These are phyloP conservation scores for Hydropsyche tenuis DNA, from an alignment of 1,140 invertebrate genomes.

Conservation along the genomic window DNA sequence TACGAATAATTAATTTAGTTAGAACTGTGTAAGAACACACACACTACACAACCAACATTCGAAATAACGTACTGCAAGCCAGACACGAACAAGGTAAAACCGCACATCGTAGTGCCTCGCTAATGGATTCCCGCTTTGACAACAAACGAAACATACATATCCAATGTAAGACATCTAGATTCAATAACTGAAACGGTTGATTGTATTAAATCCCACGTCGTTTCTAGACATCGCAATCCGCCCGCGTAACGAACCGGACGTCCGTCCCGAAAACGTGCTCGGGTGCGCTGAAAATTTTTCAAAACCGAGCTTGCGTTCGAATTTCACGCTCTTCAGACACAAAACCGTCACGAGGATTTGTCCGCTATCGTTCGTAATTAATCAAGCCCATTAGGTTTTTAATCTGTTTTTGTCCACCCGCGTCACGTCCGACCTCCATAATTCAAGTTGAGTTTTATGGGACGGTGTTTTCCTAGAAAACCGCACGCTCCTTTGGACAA, in stretches of 20 bases:
- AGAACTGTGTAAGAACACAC: no score
- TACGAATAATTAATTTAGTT: no score
- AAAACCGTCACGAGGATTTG: conserved; percentile 19
- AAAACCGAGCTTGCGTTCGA: no score
- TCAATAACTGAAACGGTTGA: no score
- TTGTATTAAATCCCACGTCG: no score
- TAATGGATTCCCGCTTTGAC: conserved; percentile 25
- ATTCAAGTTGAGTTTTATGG: conserved; percentile 20
- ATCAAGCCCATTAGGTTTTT: conserved; percentile 25
- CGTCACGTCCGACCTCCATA: conserved; percentile 25
- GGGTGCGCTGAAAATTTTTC: no score
- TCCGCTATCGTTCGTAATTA: conserved; percentile 19
- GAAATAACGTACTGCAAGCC: background rate
- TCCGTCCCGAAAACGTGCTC: no score
- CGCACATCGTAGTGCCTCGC: background rate
- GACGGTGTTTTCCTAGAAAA: background rate
- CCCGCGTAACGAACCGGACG: no score
- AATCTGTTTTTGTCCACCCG: conserved; percentile 23
- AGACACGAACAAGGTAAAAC: conserved; percentile 25
- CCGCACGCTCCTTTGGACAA: conserved; percentile 1
- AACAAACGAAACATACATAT: no score
- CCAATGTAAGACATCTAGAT: no score
- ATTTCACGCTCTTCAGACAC: no score
- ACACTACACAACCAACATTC: background rate
- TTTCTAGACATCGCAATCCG: no score